These are phyloP conservation scores for Alcedo atthis DNA, from an alignment of 2,797 vertebrate genomes.

Conservation along the genomic window DNA sequence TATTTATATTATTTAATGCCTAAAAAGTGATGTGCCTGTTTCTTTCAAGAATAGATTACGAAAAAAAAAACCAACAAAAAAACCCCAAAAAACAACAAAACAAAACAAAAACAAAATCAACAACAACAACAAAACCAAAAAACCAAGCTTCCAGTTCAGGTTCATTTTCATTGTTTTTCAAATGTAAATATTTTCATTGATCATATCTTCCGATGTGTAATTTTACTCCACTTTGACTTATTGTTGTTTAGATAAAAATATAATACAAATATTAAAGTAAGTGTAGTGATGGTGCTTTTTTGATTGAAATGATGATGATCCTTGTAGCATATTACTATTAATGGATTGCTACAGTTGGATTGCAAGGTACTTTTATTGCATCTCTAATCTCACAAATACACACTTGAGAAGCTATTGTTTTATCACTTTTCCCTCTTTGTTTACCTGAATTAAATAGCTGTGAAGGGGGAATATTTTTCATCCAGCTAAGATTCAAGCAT, in stretches of 20 bases:
- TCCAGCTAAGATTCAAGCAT: background rate
- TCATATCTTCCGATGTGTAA: background rate
- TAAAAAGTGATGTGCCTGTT: background rate
- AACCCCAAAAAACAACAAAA: background rate
- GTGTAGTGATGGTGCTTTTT: background rate
- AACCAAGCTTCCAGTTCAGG: background rate
- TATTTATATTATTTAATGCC: background rate
- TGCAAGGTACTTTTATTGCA: background rate
- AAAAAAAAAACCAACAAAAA: background rate
- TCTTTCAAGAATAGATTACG: background rate
- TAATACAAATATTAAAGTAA: background rate
- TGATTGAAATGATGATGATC: background rate
- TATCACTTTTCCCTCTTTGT: rapidly evolving
- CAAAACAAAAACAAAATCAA: no score
- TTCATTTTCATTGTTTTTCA: background rate
- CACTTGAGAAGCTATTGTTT: background rate
- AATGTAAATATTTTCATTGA: background rate
- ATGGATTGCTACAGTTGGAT: background rate
- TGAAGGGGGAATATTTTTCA: background rate
- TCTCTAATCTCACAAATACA: background rate
- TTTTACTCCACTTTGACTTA: background rate
- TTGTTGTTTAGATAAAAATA: background rate
- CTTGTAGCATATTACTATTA: background rate
- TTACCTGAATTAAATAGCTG: background rate
- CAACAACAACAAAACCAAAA: no score